A percentile compares a stretch with the other conserved stretches of the same genome.
Evolutionary conservation across 2,797 vertebrate genomes (phyloP).

Genomic region (Rhabdophis nuchalis): DNA sequence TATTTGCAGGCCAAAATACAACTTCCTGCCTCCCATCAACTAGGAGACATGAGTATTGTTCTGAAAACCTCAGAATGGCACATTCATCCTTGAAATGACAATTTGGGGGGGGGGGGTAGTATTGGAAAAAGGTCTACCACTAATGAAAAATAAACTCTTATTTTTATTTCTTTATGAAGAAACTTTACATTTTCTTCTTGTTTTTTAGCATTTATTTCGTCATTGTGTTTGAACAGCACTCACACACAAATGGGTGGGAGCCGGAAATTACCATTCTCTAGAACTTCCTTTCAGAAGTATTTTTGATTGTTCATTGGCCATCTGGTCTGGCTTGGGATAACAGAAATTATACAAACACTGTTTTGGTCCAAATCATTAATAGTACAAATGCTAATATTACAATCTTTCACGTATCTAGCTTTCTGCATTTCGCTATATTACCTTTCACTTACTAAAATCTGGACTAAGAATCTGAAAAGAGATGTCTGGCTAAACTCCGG

Average conservation of each 20-base stretch:
- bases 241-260: background rate
- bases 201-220: background rate
- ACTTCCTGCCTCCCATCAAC: background rate
- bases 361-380: background rate
- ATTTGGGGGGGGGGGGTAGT: background rate
- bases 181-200: background rate
- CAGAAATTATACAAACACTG: background rate
- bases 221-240: background rate
- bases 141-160: background rate
- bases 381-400: background rate
- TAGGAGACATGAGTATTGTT: background rate
- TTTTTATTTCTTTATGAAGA: background rate
- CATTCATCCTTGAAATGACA: background rate
- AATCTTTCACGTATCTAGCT: accelerated
- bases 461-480: background rate
- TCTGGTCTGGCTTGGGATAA: slow-evolving; percentile 14
- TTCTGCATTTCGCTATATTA: background rate
- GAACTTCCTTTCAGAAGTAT: background rate
- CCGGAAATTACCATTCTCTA: slow-evolving; percentile 25
- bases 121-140: background rate
- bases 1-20: background rate
- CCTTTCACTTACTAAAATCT: background rate
- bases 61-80: background rate
- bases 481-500: accelerated
- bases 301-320: background rate